Conservation (phyloP, 1,140 invertebrate genomes). For the Carposina sasakii region DNA sequence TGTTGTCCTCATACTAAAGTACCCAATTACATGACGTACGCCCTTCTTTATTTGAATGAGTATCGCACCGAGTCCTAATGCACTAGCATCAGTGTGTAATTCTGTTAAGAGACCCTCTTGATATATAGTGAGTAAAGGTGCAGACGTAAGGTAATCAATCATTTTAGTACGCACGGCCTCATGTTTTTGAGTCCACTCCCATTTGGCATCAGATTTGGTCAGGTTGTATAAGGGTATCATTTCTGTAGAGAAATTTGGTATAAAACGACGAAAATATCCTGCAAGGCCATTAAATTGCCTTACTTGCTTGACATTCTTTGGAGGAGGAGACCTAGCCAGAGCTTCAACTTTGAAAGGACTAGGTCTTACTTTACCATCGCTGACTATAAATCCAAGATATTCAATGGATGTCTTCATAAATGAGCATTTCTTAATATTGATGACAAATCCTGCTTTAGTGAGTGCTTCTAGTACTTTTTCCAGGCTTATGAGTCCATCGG, state of each 20-base stretch:
- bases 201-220: slow-evolving; percentile 5
- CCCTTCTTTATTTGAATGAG: not conserved
- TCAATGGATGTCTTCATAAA: slow-evolving; percentile 24
- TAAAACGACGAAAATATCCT: slow-evolving; percentile 48
- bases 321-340: slow-evolving; percentile 5
- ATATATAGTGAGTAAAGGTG: slow-evolving; percentile 39
- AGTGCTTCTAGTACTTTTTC: slow-evolving; percentile 10
- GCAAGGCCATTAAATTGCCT: slow-evolving; percentile 52
- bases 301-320: slow-evolving; percentile 21
- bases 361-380: slow-evolving; percentile 11
- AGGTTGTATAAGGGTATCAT: slow-evolving; percentile 27
- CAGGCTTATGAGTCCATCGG: not conserved
- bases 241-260: slow-evolving; percentile 49
- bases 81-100: slow-evolving; percentile 15
- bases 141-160: slow-evolving; percentile 1
- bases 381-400: slow-evolving; percentile 25
- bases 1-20: not conserved
- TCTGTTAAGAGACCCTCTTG: slow-evolving; percentile 26
- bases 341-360: slow-evolving; percentile 11
- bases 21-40: not conserved
- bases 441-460: slow-evolving; percentile 16
- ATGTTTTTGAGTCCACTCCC: slow-evolving; percentile 12
- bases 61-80: not conserved
- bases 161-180: slow-evolving; percentile 7
- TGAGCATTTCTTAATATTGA: slow-evolving; percentile 24